Evolutionary conservation across 1,140 invertebrate species (phyloP), one percentile per base, ranked within the genome.

Genomic region (Bradysia coprophila): DNA sequence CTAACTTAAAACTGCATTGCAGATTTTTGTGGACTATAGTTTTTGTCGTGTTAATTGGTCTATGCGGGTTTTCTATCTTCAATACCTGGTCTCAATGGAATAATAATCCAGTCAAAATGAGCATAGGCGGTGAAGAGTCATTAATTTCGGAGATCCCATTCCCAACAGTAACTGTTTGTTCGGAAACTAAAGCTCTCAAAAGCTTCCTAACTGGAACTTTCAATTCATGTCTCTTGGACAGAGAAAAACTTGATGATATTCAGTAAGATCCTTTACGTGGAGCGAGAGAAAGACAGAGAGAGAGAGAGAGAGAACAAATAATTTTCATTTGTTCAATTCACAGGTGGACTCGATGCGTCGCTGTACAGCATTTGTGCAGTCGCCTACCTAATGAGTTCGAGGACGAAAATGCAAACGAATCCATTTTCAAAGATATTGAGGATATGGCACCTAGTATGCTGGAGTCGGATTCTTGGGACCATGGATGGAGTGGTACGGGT

Each of bases 91-190:
- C 59, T 41, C 73, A 74, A 49, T 76, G 73, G 71, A 62, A 69
- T 34, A 62, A 71, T 43, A 73, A 65, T 48, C 72, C 73, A 1
- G 72, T 77, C 1, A 75, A 75, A 49, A 71, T 76, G 0, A 71
- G n/a, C n/a, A n/a, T n/a, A 4, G n/a, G 32, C 11, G 32, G 18
- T 11, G 3, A 65, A 38, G 65, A 69, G 0, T 73, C 68, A 15
- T 68, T 69, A 2, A 67, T 75, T 8, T 73, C 69, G 68, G 61
- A 73, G 51, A 68, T 75, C 37, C 72, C 73, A 2, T 75, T 73
- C 46, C 73, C 73, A 9, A 66, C 72, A 1, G 63, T 75, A 11
- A 75, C 72, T 1, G 61, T 75, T 18, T 75, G 73, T 45, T 64
- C 68, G 3, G 71, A 73, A 55, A 72, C 66, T 3, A 73, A 74